A percentile compares a stretch with the other conserved stretches of the same genome.
Evolutionary conservation across 2,888 invertebrate species (phyloP).

Genomic region (Nephrotoma flavescens): DNA sequence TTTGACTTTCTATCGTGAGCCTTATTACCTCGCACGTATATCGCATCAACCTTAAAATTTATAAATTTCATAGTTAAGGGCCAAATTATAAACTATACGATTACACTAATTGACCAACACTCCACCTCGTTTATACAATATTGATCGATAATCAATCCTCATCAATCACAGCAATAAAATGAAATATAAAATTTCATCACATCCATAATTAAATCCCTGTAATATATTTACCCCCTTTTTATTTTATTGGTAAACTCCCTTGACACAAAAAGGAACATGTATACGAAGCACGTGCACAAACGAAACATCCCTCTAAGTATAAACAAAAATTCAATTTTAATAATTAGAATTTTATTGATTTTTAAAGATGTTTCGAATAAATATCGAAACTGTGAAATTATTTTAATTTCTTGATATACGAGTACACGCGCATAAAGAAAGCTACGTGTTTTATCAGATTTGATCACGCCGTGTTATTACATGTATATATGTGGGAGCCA

Average conservation of each 20-base stretch:
- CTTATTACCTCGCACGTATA: too few species aligned
- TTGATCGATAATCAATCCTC: not conserved
- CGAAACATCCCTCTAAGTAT: not conserved
- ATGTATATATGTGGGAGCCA: not conserved
- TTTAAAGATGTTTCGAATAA: not conserved
- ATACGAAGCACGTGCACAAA: not conserved
- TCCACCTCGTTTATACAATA: too few species aligned
- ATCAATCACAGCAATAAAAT: not conserved
- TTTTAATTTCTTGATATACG: too few species aligned
- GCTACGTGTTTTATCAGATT: not conserved
- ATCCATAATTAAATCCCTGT: not conserved
- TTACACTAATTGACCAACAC: too few species aligned
- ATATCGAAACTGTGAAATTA: not conserved
- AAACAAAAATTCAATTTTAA: not conserved
- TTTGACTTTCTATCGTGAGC: too few species aligned
- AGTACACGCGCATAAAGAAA: not conserved
- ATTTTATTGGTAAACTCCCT: not conserved
- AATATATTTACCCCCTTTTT: not conserved
- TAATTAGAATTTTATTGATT: not conserved
- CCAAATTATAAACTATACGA: too few species aligned
- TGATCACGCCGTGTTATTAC: not conserved
- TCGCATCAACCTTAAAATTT: too few species aligned
- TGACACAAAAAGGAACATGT: not conserved
- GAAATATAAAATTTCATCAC: not conserved
- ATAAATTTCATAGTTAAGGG: too few species aligned